Evolutionary conservation across 1,140 invertebrate species (phyloP).

Genomic region (Drosophila rufa): DNA sequence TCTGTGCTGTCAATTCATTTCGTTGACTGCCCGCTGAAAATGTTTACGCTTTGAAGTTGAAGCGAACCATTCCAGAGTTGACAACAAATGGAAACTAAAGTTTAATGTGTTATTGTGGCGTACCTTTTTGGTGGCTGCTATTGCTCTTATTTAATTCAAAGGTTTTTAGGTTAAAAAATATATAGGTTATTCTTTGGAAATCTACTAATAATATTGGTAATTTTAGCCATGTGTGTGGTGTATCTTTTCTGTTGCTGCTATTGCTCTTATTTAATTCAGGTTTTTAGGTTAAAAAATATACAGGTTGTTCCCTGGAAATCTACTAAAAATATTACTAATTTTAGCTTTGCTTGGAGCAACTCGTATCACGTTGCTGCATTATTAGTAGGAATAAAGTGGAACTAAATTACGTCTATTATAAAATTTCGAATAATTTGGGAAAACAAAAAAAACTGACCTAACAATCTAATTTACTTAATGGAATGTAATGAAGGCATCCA

Average conservation of each 20-base stretch:
- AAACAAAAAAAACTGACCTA: neutral
- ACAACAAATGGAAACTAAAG: conserved; percentile 1
- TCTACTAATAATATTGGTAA: neutral
- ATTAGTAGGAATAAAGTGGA: neutral
- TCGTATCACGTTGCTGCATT: too few relatives aligned
- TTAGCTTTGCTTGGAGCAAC: too few relatives aligned
- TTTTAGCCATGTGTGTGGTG: neutral
- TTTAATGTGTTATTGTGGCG: neutral
- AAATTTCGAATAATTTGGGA: neutral
- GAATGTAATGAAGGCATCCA: neutral
- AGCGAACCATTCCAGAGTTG: conserved; percentile 4
- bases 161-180: neutral
- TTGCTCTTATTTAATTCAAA: too few relatives aligned
- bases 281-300: too few relatives aligned
- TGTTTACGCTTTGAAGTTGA: conserved; percentile 44
- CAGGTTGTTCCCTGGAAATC: too few relatives aligned
- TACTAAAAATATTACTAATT: too few relatives aligned
- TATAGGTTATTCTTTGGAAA: neutral
- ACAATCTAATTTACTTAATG: neutral
- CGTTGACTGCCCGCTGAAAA: conserved; percentile 61
- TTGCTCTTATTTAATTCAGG: too few relatives aligned
- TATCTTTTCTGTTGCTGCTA: too few relatives aligned
- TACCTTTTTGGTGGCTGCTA: neutral
- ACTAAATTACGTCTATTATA: neutral
- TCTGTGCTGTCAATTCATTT: conserved; percentile 62